phyloP scores from a whole-genome alignment of 1,140 invertebrate species.

The Lethrus apterus region DNA sequence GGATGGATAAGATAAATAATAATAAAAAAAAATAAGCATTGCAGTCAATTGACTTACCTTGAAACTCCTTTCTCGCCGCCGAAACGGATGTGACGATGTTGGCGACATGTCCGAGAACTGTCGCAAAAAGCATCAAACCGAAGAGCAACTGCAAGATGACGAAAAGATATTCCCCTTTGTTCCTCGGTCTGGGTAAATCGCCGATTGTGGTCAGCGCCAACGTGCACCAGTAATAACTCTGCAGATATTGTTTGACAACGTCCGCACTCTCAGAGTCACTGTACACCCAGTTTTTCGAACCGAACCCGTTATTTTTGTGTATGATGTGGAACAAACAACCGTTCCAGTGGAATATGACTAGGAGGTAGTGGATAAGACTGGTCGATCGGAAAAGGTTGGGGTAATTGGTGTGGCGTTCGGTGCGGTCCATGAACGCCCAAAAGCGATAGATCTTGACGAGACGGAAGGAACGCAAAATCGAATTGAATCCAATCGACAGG shows the following conservation, averaged over 20 bases:
- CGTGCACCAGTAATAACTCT: slow-evolving; percentile 98
- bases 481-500: slow-evolving; percentile 94
- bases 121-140: slow-evolving; percentile 84
- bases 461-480: slow-evolving; percentile 91
- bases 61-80: slow-evolving; percentile 89
- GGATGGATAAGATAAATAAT: too few species aligned
- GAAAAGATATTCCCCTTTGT: slow-evolving; percentile 86
- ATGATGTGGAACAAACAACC: slow-evolving; percentile 96
- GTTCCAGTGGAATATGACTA: slow-evolving; percentile 99
- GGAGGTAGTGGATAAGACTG: slow-evolving; percentile 89
- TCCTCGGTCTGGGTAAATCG: slow-evolving; percentile 68
- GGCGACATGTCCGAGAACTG: slow-evolving; percentile 87
- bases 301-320: slow-evolving; percentile 89
- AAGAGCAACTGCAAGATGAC: slow-evolving; percentile 85
- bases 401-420: slow-evolving; percentile 97
- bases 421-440: slow-evolving; percentile 97
- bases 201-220: slow-evolving; percentile 89
- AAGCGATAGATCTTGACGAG: slow-evolving; percentile 97
- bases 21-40: too few species aligned
- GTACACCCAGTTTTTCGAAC: slow-evolving; percentile 85
- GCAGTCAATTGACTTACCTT: slow-evolving; percentile 69
- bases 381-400: slow-evolving; percentile 94
- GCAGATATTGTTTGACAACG: slow-evolving; percentile 89
- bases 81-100: slow-evolving; percentile 94
- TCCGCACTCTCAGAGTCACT: slow-evolving; percentile 74